Base-by-base conservation (phyloP, 1,140 invertebrate genomes). In the Cydia pomonella region DNA sequence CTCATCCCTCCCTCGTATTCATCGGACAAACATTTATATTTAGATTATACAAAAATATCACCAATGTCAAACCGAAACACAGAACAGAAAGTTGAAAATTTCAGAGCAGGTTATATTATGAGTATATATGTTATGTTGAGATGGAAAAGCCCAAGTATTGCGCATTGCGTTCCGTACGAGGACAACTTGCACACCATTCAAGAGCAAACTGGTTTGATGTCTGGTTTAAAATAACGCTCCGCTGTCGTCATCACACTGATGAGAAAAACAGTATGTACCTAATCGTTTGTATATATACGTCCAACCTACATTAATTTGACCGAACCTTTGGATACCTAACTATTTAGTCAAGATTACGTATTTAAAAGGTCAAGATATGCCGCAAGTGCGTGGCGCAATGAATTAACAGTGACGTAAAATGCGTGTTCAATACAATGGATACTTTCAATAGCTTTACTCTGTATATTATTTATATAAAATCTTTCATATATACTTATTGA, bases 91-190 rank as follows among this genome's bases (percentile, higher is more conserved):
- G 47, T n/a, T n/a, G 1, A n/a, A 44, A 44, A 44, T 50, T 5
- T 50, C 38, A 41, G 38, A 10, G 12, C 38, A 41, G 12, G 38
- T 47, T 50, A n/a, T 50, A 2, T n/a, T 4, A n/a, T 7, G n/a
- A 13, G 13, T 50, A 50, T 50, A 50, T 18, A 50, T 50, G 47
- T n/a, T 50, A 50, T 16, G 2, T 47, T 16, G n/a, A 59, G 21
- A 23, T 10, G 53, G 53, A 59, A 59, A 59, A 59, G 53, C 21
- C 21, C 21, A 59, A 59, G 53, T 59, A 59, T 59, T 59, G 53
- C 21, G 53, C 53, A 59, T 59, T 59, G 53, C 53, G 53, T 12
- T 59, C 53, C 53, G 21, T 59, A 59, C 53, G 53, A 59, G 53
- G 53, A 59, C 21, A 59, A 23, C 53, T 59, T 59, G 53, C 53